A percentile compares a stretch with the other conserved stretches of the same genome.
Conservation (phyloP, 2,113 vertebrate genomes). For the Labeo catla region DNA sequence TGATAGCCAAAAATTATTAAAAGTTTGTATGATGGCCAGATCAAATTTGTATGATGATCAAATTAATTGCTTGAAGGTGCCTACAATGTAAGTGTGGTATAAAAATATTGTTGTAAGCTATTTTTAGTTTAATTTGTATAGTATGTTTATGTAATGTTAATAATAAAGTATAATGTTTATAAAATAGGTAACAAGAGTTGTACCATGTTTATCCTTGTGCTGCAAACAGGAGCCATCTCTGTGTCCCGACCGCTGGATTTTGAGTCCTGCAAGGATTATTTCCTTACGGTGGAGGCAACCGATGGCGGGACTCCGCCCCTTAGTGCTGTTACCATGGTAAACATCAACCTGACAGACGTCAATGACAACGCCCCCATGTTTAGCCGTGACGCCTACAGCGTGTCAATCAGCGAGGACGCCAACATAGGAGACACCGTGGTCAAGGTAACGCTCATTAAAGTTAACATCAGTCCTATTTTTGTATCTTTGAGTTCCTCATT, state of each 20-base stretch:
- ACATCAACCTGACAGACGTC: conserved; percentile 92
- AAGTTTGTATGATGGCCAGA: neutral
- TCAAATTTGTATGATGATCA: neutral
- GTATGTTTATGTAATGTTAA: neutral
- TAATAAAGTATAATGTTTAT: neutral
- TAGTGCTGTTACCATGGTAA: conserved; percentile 87
- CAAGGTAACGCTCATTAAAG: conserved; percentile 72
- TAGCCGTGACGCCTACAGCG: conserved; percentile 83
- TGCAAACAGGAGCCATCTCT: conserved; percentile 82
- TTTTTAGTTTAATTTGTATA: neutral
- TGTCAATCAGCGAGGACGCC: conserved; percentile 89
- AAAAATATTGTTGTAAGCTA: neutral
- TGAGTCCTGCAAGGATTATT: conserved; percentile 90
- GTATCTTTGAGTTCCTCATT: neutral
- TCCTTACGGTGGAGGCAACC: conserved; percentile 91
- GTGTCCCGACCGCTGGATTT: conserved; percentile 88
- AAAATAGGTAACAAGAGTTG: neutral
- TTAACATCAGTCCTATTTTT: neutral
- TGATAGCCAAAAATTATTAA: neutral
- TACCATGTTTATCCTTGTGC: neutral
- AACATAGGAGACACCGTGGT: conserved; percentile 84
- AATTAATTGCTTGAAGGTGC: neutral
- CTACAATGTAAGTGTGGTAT: neutral
- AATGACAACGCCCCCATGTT: conserved; percentile 93
- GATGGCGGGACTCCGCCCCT: conserved; percentile 91